Percentiles rank a stretch among this genome's conserved stretches.
These are phyloP conservation scores for Florisuga fusca DNA, from an alignment of 2,797 vertebrate genomes.

Conservation along the genomic window DNA sequence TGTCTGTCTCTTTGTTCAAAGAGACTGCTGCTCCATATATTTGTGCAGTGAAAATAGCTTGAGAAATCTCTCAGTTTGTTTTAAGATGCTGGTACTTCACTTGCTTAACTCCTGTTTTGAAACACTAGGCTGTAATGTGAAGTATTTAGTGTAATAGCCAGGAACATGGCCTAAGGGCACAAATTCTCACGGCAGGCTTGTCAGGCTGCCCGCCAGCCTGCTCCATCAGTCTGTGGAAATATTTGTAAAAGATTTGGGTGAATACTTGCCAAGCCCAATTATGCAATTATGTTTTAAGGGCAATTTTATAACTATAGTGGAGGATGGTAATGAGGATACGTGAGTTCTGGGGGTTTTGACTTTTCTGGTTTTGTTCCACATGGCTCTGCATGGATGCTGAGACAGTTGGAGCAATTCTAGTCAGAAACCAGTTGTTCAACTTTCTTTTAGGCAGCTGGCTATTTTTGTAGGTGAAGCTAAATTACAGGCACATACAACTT, in stretches of 20 bases:
- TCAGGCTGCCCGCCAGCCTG: constrained; percentile 1
- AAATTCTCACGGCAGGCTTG: constrained; percentile 27
- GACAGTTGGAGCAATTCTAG: neutral
- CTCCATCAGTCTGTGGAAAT: constrained; percentile 46
- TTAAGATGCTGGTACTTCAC: neutral
- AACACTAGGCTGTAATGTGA: constrained; percentile 27
- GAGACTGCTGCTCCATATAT: neutral
- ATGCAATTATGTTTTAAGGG: constrained; percentile 71
- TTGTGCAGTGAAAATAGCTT: neutral
- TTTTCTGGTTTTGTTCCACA: neutral
- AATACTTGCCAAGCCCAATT: constrained; percentile 53
- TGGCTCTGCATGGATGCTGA: constrained; percentile 26
- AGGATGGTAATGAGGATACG: constrained; percentile 65
- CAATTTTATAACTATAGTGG: constrained; percentile 66
- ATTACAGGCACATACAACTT: neutral
- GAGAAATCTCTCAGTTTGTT: neutral
- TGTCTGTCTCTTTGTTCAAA: neutral
- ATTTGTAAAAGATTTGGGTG: constrained; percentile 47
- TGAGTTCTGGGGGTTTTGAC: constrained; percentile 38
- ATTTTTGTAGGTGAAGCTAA: constrained; percentile 14
- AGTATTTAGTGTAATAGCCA: constrained; percentile 8
- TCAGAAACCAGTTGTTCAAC: constrained; percentile 43
- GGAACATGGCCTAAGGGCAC: constrained; percentile 20
- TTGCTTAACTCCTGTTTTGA: constrained; percentile 56
- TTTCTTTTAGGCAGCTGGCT: neutral